Base-by-base conservation (phyloP, 2,113 vertebrate genomes). In the Cepphus grylle region DNA sequence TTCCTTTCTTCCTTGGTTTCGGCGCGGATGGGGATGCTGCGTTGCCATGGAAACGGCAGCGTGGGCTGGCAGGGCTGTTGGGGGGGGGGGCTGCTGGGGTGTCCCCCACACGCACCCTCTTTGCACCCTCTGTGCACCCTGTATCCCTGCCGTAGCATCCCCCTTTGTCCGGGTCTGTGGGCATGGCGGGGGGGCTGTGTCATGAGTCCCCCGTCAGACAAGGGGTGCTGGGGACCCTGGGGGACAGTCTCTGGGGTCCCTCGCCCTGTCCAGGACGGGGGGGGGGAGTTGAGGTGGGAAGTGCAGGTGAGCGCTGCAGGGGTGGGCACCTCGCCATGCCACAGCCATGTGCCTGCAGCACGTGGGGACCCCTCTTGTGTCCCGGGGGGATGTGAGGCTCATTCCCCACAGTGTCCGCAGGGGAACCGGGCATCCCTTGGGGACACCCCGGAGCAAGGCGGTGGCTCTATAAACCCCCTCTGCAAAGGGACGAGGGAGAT, bases 371-470 rank as follows among this genome's bases (percentile, higher is more conserved):
- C 21, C 19, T 1, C n/a, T 36, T 1, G 0, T 13, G 8, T 38
- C 58, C 86, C 20, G 0, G 8, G 17, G 11, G 20, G 5, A 15
- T 2, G 6, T 4, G 18, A n/a, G 53, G 70, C 14, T 61, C 12
- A 0, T 40, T 30, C 14, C 73, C 43, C 7, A 0, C 4, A 0
- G 2, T 3, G 12, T 38, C 55, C 17, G 5, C 0, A 0, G 42
- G 36, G 38, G 11, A 22, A 15, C 21, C 0, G 1, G 29, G 17
- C 12, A 15, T 21, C 59, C 40, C 82, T 15, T 2, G 52, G 55
- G 47, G 8, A 15, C 21, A 15, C 16, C 52, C 36, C 2, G 0
- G 15, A 53, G 30, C 63, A 4, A 26, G 78, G 2, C 2, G 0
- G 25, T 3, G 83, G 32, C 25, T 53, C 43, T 29, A 0, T 56